Base-by-base conservation (phyloP, 2,888 invertebrate species). In the Caenorhabditis wallacei region DNA sequence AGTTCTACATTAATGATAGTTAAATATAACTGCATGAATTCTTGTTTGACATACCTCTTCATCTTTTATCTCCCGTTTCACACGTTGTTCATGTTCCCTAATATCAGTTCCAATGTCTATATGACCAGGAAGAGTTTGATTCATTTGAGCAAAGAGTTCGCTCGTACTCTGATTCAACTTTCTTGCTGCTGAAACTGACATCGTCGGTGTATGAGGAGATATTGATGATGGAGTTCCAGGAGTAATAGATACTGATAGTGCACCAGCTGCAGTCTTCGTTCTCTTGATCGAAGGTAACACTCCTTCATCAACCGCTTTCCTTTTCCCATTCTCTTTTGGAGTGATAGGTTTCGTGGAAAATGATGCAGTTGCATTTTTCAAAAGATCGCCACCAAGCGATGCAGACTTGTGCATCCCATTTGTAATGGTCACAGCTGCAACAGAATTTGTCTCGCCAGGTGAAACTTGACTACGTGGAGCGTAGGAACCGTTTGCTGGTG, bases 111-210 rank as follows among this genome's bases (percentile, higher is more conserved):
- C 88, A 61, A 88, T 87, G 46, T 84, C 84, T 72, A 88, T 85
- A 66, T 88, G 85, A 26, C 86, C 81, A 18, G 90, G 89, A 22
- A 90, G 78, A 37, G 87, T 85, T 61, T 82, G 83, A 30, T 85
- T 86, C 76, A 90, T 78, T 59, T 90, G 89, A n/a, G 90, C 89
- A 7, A 91, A 82, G 54, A 87, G 70, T 57, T 85, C 87, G 56
- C 78, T 87, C 0, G 87, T 87, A 43, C 87, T 87, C 63, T 85
- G 87, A 13, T 75, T 84, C 0, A 82, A 82, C 63, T 82, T 80
- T 46, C 86, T 24, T 11, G 85, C 85, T 20, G 85, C 86, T 11
- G 80, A 82, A 3, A 87, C 85, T 0, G 87, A 86, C 35, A 59
- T 71, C 22, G 78, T 74, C 16, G 74, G 63, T 22, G 79, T 75